Conservation (phyloP, 2,113 vertebrate genomes). For the Otis tarda region DNA sequence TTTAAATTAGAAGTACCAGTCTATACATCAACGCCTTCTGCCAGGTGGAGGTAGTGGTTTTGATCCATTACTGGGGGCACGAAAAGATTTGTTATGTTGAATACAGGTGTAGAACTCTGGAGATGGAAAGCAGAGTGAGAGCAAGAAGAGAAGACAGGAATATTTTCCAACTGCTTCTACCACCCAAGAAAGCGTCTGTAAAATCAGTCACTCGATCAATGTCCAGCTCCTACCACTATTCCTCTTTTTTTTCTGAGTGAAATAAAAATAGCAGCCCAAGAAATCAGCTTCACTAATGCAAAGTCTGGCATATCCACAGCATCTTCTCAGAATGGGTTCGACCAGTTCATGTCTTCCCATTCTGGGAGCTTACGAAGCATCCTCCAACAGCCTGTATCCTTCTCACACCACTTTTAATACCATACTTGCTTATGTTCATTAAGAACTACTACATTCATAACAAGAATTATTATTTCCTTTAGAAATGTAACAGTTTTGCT, state of each 20-base stretch:
- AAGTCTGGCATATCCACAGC: neutral
- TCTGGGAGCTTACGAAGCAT: neutral
- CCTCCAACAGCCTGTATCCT: neutral
- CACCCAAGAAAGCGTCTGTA: neutral
- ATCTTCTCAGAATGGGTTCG: neutral
- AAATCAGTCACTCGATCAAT: neutral
- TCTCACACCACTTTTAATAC: neutral
- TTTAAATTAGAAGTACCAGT: neutral
- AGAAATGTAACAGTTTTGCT: neutral
- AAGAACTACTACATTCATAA: neutral
- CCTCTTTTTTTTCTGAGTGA: neutral
- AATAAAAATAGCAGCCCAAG: neutral
- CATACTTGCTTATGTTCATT: neutral
- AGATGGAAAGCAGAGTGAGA: neutral
- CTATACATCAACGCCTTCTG: neutral
- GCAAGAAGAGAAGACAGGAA: neutral
- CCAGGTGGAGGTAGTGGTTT: accelerated
- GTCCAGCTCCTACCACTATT: neutral
- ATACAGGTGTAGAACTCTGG: neutral
- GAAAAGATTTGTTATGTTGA: neutral
- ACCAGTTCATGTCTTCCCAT: neutral
- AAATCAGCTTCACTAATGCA: neutral
- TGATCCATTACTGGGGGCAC: neutral
- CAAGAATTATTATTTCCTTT: neutral
- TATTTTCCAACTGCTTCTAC: neutral